A percentile compares a stretch with the other conserved stretches of the same genome.
Conservation (phyloP, 2,888 invertebrate species). For the Drosophila macrospina region DNA sequence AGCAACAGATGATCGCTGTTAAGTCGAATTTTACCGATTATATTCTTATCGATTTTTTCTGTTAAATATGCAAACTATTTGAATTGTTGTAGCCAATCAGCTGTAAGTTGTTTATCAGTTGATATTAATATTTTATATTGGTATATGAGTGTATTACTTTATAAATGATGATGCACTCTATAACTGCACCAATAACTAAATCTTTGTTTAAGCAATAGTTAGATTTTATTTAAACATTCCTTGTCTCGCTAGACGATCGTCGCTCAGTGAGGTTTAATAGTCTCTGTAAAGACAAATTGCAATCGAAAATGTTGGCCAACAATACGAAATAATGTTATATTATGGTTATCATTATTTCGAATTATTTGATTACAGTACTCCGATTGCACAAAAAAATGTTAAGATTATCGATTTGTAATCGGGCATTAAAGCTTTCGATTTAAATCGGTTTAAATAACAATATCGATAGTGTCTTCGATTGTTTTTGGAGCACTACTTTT, state of each 20-base stretch:
- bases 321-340: background rate
- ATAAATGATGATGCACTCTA: background rate
- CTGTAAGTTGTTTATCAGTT: background rate
- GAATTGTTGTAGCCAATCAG: background rate
- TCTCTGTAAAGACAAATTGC: background rate
- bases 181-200: background rate
- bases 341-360: too few relatives aligned
- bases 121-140: too few relatives aligned
- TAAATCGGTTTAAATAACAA: constrained; percentile 2
- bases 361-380: too few relatives aligned
- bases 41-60: background rate
- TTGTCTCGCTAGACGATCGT: too few relatives aligned
- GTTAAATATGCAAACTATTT: constrained; percentile 2
- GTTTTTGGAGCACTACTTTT: constrained; percentile 52
- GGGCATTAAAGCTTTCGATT: background rate
- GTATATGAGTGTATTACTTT: too few relatives aligned
- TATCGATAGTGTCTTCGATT: constrained; percentile 37
- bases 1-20: constrained; percentile 7
- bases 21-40: background rate
- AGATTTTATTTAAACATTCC: background rate
- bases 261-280: too few relatives aligned
- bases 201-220: background rate
- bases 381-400: too few relatives aligned
- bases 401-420: constrained; percentile 6
- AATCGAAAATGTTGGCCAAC: background rate